These are phyloP conservation scores for Polypterus senegalus DNA, from an alignment of 2,113 vertebrate species.

Conservation along the genomic window DNA sequence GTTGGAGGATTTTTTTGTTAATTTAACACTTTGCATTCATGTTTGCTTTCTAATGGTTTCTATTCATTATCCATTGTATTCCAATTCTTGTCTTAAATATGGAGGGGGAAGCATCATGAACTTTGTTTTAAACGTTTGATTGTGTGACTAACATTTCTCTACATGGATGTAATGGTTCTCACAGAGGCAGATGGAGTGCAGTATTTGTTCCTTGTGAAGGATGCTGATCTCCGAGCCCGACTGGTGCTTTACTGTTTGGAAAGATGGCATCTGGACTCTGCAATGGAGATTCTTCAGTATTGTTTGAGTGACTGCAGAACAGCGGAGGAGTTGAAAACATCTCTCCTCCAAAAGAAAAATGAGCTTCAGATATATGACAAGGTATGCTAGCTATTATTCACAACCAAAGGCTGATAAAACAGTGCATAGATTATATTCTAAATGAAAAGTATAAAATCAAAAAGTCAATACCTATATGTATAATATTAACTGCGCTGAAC, in stretches of 20 bases:
- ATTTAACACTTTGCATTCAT: not conserved
- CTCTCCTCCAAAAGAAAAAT: slow-evolving; percentile 55
- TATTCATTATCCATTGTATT: not conserved
- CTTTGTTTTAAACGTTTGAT: not conserved
- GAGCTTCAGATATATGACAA: slow-evolving; percentile 72
- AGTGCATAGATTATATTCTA: no score
- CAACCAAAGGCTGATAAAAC: no score
- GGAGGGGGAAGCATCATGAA: no score
- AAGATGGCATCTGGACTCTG: slow-evolving; percentile 69
- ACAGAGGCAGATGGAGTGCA: slow-evolving; percentile 53
- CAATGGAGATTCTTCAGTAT: slow-evolving; percentile 74
- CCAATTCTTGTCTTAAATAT: no score
- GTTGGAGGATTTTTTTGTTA: no score
- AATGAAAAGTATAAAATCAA: no score
- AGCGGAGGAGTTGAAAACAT: slow-evolving; percentile 38
- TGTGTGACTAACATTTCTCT: not conserved
- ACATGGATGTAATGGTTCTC: not conserved
- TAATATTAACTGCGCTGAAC: no score
- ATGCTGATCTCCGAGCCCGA: slow-evolving; percentile 58
- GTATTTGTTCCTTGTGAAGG: slow-evolving; percentile 67
- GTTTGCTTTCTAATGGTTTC: not conserved
- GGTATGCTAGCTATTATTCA: slow-evolving; percentile 39
- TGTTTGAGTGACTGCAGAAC: slow-evolving; percentile 62
- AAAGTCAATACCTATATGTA: no score
- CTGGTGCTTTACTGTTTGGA: slow-evolving; percentile 65